These are phyloP conservation scores for Enoplolaimus lenunculus DNA, from an alignment of 2,888 invertebrate genomes.

Conservation along the genomic window DNA sequence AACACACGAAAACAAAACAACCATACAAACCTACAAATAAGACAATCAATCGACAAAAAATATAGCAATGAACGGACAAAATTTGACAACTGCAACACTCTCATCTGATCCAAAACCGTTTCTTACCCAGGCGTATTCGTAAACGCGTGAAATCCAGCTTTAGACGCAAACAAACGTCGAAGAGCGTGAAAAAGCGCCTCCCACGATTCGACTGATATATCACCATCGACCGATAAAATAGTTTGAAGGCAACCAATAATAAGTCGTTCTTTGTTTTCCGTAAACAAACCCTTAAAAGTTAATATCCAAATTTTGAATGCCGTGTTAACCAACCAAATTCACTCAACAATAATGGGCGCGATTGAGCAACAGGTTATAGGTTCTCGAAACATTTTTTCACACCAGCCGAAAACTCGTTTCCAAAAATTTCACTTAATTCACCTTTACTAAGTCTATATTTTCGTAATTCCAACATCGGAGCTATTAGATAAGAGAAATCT, in stretches of 20 bases:
- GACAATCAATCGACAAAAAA: slow-evolving; percentile 3
- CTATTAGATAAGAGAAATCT: no score
- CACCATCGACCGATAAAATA: slow-evolving; percentile 61
- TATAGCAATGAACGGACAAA: not conserved
- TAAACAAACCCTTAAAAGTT: slow-evolving; percentile 60
- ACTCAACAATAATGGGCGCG: slow-evolving; percentile 24
- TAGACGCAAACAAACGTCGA: slow-evolving; percentile 80
- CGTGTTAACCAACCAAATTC: slow-evolving; percentile 10
- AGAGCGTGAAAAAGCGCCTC: slow-evolving; percentile 58
- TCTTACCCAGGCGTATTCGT: slow-evolving; percentile 66
- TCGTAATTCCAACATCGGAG: no score
- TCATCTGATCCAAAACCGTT: no score
- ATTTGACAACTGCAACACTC: slow-evolving; percentile 1
- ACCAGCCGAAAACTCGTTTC: no score
- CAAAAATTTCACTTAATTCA: no score
- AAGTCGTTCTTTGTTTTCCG: slow-evolving; percentile 84
- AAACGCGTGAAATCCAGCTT: slow-evolving; percentile 91
- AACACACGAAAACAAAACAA: no score
- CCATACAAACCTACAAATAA: slow-evolving; percentile 19
- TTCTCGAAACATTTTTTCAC: no score
- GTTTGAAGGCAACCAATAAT: slow-evolving; percentile 77
- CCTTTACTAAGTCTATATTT: no score
- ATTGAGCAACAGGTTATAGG: slow-evolving; percentile 22
- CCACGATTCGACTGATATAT: slow-evolving; percentile 40
- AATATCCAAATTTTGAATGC: not conserved